Evolutionary conservation across 1,140 invertebrate genomes (phyloP).

Genomic region (Calosoma granatense): DNA sequence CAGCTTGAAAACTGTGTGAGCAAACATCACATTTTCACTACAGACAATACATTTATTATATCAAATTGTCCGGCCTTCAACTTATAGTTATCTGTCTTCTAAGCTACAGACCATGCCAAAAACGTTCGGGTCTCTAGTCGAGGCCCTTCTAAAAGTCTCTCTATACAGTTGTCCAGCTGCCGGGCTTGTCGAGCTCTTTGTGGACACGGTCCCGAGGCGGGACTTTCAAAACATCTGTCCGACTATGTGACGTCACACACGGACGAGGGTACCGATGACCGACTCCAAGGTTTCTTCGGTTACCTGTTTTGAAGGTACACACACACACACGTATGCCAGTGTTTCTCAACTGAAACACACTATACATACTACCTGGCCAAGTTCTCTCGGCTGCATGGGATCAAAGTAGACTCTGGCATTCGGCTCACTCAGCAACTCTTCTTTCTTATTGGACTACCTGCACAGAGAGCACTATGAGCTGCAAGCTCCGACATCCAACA

Average conservation of each 20-base stretch:
- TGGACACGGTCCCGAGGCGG: background rate
- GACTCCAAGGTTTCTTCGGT: background rate
- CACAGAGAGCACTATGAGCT: too few species aligned
- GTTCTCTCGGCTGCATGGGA: too few species aligned
- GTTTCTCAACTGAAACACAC: too few species aligned
- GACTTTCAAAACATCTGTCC: background rate
- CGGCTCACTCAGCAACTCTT: too few species aligned
- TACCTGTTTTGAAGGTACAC: background rate
- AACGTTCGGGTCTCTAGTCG: slow-evolving; percentile 16
- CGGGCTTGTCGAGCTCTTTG: background rate
- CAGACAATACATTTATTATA: slow-evolving; percentile 5
- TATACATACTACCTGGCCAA: too few species aligned
- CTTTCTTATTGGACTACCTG: too few species aligned
- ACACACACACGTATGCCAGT: too few species aligned
- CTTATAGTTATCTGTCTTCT: slow-evolving; percentile 15
- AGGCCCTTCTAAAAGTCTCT: slow-evolving; percentile 19
- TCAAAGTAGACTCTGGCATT: too few species aligned
- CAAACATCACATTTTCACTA: slow-evolving; percentile 4
- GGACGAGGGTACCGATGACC: background rate
- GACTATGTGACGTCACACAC: background rate
- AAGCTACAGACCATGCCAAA: slow-evolving; percentile 15
- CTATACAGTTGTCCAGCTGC: background rate
- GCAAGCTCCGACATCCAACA: too few species aligned
- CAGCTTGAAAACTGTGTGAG: too few species aligned
- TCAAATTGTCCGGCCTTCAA: slow-evolving; percentile 20